These are phyloP conservation scores for Uria aalge DNA, from an alignment of 2,113 vertebrate genomes.

Conservation along the genomic window DNA sequence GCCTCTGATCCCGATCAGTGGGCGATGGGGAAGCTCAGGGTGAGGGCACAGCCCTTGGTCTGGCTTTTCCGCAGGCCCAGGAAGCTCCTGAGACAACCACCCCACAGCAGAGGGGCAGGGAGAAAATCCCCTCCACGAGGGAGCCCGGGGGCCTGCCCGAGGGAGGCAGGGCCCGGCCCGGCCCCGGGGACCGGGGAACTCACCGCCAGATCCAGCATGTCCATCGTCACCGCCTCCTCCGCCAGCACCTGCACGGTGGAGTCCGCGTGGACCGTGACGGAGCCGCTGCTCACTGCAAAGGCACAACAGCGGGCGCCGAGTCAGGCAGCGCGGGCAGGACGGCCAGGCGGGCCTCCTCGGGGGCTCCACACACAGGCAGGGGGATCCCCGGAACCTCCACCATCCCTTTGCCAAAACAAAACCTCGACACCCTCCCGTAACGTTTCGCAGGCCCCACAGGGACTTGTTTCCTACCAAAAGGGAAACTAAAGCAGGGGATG, in stretches of 20 bases:
- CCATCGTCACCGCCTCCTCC: constrained; percentile 86
- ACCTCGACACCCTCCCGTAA: rapidly evolving
- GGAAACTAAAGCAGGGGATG: background rate
- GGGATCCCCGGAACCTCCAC: rapidly evolving
- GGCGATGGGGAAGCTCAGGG: background rate
- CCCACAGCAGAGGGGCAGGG: rapidly evolving
- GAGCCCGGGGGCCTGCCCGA: background rate
- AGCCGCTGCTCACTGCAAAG: constrained; percentile 88
- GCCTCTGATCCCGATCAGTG: background rate
- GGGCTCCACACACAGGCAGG: background rate
- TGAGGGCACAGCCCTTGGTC: background rate
- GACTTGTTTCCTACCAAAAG: rapidly evolving
- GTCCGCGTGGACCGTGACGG: constrained; percentile 87
- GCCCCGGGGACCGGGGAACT: constrained; percentile 50
- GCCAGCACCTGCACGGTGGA: constrained; percentile 91
- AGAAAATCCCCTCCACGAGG: rapidly evolving
- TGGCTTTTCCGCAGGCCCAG: background rate
- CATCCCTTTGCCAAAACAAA: background rate
- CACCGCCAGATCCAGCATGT: constrained; percentile 88
- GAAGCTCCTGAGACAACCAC: background rate
- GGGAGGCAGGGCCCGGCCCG: background rate
- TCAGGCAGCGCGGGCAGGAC: background rate
- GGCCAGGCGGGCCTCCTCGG: rapidly evolving
- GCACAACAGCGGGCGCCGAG: rapidly evolving
- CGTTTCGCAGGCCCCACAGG: rapidly evolving